phyloP scores from a whole-genome alignment of 2,113 vertebrate genomes.

The Coracopsis vasa region DNA sequence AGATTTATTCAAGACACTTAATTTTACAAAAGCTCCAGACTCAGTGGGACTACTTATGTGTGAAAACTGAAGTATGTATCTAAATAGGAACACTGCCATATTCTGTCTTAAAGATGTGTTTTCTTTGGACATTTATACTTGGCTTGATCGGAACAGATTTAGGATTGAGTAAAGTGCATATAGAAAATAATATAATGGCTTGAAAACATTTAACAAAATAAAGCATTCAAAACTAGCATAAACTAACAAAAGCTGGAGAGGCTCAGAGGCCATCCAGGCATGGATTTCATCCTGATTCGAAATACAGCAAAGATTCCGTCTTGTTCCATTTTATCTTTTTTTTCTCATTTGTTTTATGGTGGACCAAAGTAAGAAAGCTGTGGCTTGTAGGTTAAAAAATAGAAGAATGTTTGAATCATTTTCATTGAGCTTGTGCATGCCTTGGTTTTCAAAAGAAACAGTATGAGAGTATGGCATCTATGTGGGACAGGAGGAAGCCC shows the following conservation, averaged over 20 bases:
- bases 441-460: not conserved
- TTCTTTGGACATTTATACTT: slow-evolving; percentile 5
- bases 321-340: not conserved
- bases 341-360: not conserved
- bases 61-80: not conserved
- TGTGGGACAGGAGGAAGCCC: not conserved
- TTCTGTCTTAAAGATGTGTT: not conserved
- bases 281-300: not conserved
- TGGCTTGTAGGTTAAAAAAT: not conserved
- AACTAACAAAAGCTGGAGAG: not conserved
- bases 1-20: not conserved
- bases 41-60: not conserved
- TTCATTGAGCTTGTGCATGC: not conserved
- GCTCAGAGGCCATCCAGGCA: not conserved
- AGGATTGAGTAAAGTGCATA: not conserved
- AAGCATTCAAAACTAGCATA: not conserved
- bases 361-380: not conserved
- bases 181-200: not conserved
- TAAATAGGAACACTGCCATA: not conserved
- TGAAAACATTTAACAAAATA: not conserved
- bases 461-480: not conserved
- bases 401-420: not conserved
- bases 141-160: not conserved
- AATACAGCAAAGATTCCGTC: not conserved
- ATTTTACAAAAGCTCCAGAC: not conserved